Base-by-base conservation (phyloP, 2,797 vertebrate species). In the Yasuhikotakia modesta region DNA sequence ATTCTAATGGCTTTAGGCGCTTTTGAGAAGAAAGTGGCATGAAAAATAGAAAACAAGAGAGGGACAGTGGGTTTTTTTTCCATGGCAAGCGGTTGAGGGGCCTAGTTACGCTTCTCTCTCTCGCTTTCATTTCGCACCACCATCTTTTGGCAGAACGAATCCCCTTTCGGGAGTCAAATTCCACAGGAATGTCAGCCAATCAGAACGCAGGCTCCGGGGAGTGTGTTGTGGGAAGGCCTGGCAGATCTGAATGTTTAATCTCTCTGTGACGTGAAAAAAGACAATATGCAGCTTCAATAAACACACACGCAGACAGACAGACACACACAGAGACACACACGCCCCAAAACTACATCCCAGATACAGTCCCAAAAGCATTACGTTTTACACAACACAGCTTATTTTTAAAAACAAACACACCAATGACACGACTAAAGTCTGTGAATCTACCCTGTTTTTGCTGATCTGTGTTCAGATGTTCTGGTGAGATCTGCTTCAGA, bases 181-280 rank as follows among this genome's bases (percentile, higher is more conserved):
- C 81, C 82, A 82, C 64, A 73, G 72, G 67, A 76, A 69, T 53
- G 21, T 80, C 22, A 76, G 78, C 85, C 85, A 86, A 86, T 86
- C 75, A 71, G 73, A 80, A 60, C 0, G 5, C 80, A 80, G 72
- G 75, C 69, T 74, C 13, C 43, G 35, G 71, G 39, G 75, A 86
- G 82, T 78, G 83, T 82, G 78, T 82, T 82, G 57, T 80, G 69
- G 66, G n/a, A 81, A 78, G 82, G 78, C 82, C 70, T 58, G 67
- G 55, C 70, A 73, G 72, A 21, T 64, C 55, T 32, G 72, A 76
- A 76, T 66, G 73, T 81, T 82, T 82, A 81, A 84, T 83, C 74
- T 79, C 57, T 11, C 76, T 73, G 70, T 71, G 70, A 79, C 70
- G 65, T 66, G 45, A 55, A 82, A 82, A 61, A 76, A 61, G 53